phyloP scores from a whole-genome alignment of 2,888 invertebrate species.

The Trichacis sp. region DNA sequence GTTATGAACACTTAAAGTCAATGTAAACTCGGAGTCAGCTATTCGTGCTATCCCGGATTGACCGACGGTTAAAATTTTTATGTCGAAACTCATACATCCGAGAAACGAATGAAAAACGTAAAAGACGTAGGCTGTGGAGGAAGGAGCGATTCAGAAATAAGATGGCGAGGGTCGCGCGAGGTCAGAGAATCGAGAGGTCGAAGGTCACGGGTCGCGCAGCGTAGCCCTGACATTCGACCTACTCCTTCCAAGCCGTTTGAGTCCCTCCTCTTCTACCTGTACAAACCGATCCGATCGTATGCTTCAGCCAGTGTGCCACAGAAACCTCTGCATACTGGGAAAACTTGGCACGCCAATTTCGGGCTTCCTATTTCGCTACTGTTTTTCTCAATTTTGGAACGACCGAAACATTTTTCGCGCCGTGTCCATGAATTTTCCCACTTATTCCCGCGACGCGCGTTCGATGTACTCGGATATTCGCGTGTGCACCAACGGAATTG shows the following conservation, averaged over 20 bases:
- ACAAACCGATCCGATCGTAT: slow-evolving; percentile 33
- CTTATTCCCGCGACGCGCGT: background rate
- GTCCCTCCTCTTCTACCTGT: slow-evolving; percentile 38
- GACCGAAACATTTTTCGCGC: background rate
- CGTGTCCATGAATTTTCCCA: background rate
- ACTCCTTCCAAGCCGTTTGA: slow-evolving; percentile 49
- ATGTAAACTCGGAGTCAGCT: no score
- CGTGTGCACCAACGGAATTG: slow-evolving; percentile 4
- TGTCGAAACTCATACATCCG: no score
- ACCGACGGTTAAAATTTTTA: no score
- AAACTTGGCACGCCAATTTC: slow-evolving; percentile 35
- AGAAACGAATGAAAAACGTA: slow-evolving; percentile 14
- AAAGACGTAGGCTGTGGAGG: slow-evolving; percentile 31
- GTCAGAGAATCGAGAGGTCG: slow-evolving; percentile 62
- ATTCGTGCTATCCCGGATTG: no score
- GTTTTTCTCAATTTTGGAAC: no score
- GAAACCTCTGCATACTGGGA: slow-evolving; percentile 36
- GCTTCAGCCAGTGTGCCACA: slow-evolving; percentile 39
- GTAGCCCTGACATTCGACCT: slow-evolving; percentile 66
- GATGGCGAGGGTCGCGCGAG: slow-evolving; percentile 48
- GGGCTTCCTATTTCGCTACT: no score
- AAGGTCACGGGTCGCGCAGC: slow-evolving; percentile 64
- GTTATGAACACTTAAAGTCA: no score
- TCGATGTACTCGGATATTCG: slow-evolving; percentile 2
- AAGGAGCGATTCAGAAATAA: slow-evolving; percentile 38